These are phyloP conservation scores for Garrulus glandarius DNA, from an alignment of 2,797 vertebrate species.

Conservation along the genomic window DNA sequence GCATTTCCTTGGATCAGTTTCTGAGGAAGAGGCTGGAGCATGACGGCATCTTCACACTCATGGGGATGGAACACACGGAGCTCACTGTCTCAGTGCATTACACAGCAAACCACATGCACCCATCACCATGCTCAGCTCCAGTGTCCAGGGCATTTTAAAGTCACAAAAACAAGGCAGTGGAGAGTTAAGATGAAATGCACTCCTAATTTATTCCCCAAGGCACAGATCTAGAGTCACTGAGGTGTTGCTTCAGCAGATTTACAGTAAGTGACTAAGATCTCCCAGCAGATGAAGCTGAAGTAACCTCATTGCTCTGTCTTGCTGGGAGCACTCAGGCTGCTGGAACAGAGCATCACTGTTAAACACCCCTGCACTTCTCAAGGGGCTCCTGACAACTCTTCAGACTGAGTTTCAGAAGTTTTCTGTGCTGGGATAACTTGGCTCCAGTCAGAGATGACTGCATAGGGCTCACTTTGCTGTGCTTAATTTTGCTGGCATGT, in stretches of 20 bases:
- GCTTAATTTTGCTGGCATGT: background rate
- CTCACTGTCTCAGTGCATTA: background rate
- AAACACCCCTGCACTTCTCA: background rate
- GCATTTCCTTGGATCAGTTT: background rate
- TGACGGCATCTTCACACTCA: background rate
- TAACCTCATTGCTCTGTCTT: background rate
- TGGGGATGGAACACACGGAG: background rate
- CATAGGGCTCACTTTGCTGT: background rate
- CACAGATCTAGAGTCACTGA: background rate
- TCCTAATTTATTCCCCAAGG: background rate
- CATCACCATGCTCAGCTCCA: background rate
- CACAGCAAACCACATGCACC: slow-evolving; percentile 1
- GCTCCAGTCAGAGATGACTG: background rate
- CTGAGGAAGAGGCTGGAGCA: background rate
- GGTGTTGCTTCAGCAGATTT: slow-evolving; percentile 8
- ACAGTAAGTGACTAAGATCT: background rate
- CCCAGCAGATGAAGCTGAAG: background rate
- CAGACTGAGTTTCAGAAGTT: background rate
- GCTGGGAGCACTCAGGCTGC: background rate
- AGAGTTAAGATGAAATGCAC: background rate
- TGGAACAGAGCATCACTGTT: background rate
- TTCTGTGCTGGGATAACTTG: background rate
- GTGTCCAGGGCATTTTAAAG: background rate
- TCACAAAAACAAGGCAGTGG: background rate
- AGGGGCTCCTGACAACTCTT: background rate